Conservation (phyloP, 2,797 vertebrate genomes). For the Hydrophis major region DNA sequence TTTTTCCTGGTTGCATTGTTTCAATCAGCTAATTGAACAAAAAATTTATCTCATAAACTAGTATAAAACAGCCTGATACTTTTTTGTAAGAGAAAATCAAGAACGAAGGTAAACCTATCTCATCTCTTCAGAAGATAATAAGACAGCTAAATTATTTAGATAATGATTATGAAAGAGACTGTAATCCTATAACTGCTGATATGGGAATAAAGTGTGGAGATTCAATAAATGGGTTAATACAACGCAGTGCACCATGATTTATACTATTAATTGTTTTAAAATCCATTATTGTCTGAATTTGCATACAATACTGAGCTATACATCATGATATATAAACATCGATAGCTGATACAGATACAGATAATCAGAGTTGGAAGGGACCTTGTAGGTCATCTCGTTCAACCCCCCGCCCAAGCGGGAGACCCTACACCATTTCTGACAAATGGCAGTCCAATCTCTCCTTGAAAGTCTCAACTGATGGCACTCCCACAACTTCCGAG, state of each 20-base stretch:
- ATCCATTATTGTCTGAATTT: neutral
- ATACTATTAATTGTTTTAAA: neutral
- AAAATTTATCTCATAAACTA: slow-evolving; percentile 35
- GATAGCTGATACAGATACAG: too few relatives aligned
- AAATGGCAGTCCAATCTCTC: too few relatives aligned
- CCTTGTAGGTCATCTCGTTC: too few relatives aligned
- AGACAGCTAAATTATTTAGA: neutral
- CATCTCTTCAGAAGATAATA: slow-evolving; percentile 34
- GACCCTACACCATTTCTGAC: too few relatives aligned
- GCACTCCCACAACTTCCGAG: too few relatives aligned
- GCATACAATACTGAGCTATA: neutral
- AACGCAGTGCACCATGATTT: neutral
- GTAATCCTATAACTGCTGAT: neutral
- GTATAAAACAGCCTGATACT: slow-evolving; percentile 40
- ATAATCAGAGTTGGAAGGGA: too few relatives aligned
- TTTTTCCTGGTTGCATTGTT: slow-evolving; percentile 33
- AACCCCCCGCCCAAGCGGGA: too few relatives aligned
- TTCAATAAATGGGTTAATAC: neutral
- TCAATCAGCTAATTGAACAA: slow-evolving; percentile 18
- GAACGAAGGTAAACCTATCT: slow-evolving; percentile 10
- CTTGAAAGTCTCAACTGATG: too few relatives aligned
- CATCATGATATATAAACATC: neutral
- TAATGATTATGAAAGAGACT: slow-evolving; percentile 15
- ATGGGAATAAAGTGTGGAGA: neutral
- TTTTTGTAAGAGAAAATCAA: neutral